phyloP scores from a whole-genome alignment of 2,797 vertebrate species.

The Kryptopterus vitreolus region DNA sequence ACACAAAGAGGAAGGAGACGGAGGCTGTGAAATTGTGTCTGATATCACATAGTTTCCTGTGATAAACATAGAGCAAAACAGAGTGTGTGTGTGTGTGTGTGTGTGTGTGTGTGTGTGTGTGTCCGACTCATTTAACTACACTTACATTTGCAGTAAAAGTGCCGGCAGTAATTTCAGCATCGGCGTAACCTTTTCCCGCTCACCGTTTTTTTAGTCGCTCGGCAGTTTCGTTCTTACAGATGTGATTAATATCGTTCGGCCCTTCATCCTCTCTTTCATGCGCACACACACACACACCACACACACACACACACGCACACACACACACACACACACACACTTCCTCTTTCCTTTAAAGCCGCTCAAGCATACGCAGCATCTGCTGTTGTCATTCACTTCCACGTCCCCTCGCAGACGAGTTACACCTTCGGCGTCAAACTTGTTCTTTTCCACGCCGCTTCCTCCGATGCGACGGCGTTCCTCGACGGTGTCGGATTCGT shows the following conservation, averaged over 20 bases:
- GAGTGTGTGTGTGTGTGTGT: neutral
- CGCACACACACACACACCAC: too few species aligned
- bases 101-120: neutral
- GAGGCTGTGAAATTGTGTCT: neutral
- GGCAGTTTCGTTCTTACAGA: conserved; percentile 16
- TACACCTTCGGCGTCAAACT: neutral
- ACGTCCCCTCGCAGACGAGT: neutral
- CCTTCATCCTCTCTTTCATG: neutral
- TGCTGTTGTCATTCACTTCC: neutral
- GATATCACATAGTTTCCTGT: neutral
- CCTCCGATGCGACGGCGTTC: neutral
- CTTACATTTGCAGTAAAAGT: neutral
- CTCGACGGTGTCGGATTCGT: neutral
- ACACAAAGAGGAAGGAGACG: neutral
- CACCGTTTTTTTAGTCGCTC: neutral
- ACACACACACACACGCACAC: neutral
- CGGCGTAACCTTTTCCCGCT: neutral
- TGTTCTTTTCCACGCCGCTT: neutral
- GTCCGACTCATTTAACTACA: neutral
- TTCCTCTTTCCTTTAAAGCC: neutral
- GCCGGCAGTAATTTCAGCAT: neutral
- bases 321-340: neutral
- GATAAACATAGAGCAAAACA: neutral
- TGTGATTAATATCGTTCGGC: conserved; percentile 28
- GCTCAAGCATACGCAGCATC: neutral